Evolutionary conservation across 1,140 invertebrate genomes (phyloP).

Genomic region (Pogonomyrmex barbatus): DNA sequence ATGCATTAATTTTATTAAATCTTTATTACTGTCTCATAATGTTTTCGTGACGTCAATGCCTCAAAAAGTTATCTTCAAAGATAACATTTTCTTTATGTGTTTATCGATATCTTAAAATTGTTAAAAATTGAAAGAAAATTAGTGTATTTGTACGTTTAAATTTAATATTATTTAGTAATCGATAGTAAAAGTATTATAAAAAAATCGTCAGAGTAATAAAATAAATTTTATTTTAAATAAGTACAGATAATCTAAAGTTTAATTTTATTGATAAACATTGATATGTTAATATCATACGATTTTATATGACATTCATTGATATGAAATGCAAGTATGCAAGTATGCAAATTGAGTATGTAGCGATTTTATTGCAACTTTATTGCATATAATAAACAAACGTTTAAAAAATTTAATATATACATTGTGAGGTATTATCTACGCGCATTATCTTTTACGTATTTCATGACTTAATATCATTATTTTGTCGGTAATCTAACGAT

Average conservation of each 20-base stretch:
- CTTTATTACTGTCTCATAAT: not conserved
- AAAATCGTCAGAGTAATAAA: not conserved
- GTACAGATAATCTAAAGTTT: not conserved
- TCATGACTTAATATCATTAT: not conserved
- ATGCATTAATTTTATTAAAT: not conserved
- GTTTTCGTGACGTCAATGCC: not conserved
- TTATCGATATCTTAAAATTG: not conserved
- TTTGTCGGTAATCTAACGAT: not conserved
- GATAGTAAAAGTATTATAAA: not conserved
- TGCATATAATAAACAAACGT: not conserved
- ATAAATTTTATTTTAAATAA: not conserved
- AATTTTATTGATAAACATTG: not conserved
- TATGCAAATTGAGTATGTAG: not conserved
- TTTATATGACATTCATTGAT: not conserved
- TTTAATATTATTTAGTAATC: not conserved
- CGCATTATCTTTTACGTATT: not conserved
- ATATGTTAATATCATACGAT: not conserved
- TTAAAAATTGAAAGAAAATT: not conserved
- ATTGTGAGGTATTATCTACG: not conserved
- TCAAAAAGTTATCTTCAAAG: not conserved
- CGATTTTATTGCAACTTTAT: not conserved
- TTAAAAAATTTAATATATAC: conserved; percentile 9
- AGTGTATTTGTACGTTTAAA: not conserved
- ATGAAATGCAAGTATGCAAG: not conserved
- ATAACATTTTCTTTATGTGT: not conserved